These are phyloP conservation scores for Scaptodrosophila latifasciaeformis DNA, from an alignment of 2,888 invertebrate genomes.

Conservation along the genomic window DNA sequence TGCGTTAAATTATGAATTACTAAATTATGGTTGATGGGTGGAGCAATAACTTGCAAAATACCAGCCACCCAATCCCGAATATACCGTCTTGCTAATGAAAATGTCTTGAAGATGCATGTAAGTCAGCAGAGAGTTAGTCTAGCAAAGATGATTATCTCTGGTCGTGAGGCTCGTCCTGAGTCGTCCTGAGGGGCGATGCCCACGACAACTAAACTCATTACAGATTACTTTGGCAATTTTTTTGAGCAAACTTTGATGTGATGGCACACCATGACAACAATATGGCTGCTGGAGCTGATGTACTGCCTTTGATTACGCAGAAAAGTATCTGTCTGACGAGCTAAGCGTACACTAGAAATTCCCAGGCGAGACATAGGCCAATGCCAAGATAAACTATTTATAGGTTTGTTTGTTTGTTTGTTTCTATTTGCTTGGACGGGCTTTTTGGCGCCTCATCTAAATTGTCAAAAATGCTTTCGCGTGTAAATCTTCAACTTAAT, in stretches of 20 bases:
- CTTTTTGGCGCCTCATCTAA: constrained; percentile 49
- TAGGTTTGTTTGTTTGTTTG: too few relatives aligned
- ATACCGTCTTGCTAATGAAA: too few relatives aligned
- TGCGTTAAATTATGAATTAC: too few relatives aligned
- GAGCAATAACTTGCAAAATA: too few relatives aligned
- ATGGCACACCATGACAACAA: constrained; percentile 33
- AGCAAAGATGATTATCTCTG: not conserved
- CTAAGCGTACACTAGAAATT: constrained; percentile 29
- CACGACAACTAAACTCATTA: constrained; percentile 46
- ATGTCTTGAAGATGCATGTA: not conserved
- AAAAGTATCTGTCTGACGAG: constrained; percentile 43
- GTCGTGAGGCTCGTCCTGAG: not conserved
- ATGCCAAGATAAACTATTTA: not conserved
- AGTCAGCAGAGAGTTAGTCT: not conserved
- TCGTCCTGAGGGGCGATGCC: constrained; percentile 4
- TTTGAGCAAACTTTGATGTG: constrained; percentile 38
- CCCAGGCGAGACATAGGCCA: not conserved
- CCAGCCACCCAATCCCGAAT: too few relatives aligned
- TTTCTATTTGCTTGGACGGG: too few relatives aligned
- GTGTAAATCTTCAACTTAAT: constrained; percentile 44
- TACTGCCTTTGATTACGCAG: constrained; percentile 41
- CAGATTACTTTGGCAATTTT: constrained; percentile 23
- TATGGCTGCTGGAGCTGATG: constrained; percentile 33
- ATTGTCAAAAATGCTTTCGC: constrained; percentile 47
- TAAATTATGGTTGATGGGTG: too few relatives aligned